Evolutionary conservation across 2,888 invertebrate species (phyloP).

Genomic region (Apamea anceps): DNA sequence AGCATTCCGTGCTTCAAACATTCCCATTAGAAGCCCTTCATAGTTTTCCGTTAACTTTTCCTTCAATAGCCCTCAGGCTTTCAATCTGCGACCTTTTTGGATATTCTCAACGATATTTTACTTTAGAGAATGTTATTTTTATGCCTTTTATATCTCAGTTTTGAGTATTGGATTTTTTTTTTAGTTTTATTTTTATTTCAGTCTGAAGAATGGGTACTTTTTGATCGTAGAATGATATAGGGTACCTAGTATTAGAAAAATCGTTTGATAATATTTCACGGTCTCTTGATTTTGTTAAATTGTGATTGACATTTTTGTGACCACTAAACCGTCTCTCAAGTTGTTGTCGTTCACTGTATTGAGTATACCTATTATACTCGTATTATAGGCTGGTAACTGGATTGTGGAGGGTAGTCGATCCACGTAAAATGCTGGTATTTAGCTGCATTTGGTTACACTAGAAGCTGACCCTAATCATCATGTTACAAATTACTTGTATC

Average conservation of each 20-base stretch:
- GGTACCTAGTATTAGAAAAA: neutral
- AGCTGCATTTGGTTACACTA: too few relatives aligned
- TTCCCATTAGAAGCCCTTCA: conserved; percentile 30
- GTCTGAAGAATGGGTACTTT: neutral
- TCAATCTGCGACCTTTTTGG: conserved; percentile 38
- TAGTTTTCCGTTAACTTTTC: conserved; percentile 54
- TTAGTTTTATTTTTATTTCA: conserved; percentile 6
- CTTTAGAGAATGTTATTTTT: conserved; percentile 36
- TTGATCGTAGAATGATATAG: conserved; percentile 1
- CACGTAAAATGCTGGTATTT: too few relatives aligned
- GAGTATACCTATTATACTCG: neutral
- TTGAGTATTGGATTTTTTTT: conserved; percentile 13
- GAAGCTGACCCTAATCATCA: neutral
- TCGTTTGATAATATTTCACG: conserved; percentile 4
- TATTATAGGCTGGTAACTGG: too few relatives aligned
- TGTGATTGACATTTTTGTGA: too few relatives aligned
- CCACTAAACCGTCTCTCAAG: too few relatives aligned
- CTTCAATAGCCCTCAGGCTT: conserved; percentile 37
- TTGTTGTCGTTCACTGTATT: too few relatives aligned
- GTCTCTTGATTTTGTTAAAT: neutral
- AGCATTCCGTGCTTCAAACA: neutral
- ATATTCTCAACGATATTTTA: conserved; percentile 32
- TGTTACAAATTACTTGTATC: neutral
- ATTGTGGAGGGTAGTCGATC: too few relatives aligned
- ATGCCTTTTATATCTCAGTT: conserved; percentile 21